Percentiles rank a stretch among this genome's conserved stretches.
Evolutionary conservation across 2,113 vertebrate species (phyloP).

Genomic region (Symphodus melops): DNA sequence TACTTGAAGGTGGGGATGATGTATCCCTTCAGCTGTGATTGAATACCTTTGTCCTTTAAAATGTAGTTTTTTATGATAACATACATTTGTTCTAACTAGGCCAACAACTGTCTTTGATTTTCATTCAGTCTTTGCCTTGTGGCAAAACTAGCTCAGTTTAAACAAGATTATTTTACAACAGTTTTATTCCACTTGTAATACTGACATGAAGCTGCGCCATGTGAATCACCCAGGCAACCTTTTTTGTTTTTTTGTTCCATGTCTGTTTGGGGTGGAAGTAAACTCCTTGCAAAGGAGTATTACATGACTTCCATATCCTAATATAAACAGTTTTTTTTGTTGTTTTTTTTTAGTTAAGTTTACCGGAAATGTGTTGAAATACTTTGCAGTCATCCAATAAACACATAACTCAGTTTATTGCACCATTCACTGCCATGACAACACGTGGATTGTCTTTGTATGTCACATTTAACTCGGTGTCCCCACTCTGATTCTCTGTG

Average conservation of each 20-base stretch:
- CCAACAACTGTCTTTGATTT: neutral
- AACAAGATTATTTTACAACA: neutral
- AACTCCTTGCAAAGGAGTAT: neutral
- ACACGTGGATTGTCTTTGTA: neutral
- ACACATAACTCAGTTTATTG: neutral
- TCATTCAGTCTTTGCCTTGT: neutral
- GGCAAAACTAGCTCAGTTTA: neutral
- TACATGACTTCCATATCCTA: neutral
- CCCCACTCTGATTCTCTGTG: neutral
- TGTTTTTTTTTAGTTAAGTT: slow-evolving; percentile 6
- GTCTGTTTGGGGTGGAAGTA: neutral
- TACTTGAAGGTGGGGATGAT: neutral
- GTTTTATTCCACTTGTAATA: neutral
- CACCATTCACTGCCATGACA: neutral
- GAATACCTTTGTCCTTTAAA: neutral
- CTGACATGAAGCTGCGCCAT: neutral
- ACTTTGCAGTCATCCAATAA: slow-evolving; percentile 38
- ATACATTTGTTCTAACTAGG: neutral
- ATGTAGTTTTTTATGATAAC: neutral
- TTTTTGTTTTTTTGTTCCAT: neutral
- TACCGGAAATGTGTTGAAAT: slow-evolving; percentile 36
- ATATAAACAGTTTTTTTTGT: too few species aligned
- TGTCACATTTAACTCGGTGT: neutral
- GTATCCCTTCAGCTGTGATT: neutral
- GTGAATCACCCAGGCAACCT: neutral